Evolutionary conservation across 2,888 invertebrate species (phyloP).

Genomic region (Tupiocoris notatus): DNA sequence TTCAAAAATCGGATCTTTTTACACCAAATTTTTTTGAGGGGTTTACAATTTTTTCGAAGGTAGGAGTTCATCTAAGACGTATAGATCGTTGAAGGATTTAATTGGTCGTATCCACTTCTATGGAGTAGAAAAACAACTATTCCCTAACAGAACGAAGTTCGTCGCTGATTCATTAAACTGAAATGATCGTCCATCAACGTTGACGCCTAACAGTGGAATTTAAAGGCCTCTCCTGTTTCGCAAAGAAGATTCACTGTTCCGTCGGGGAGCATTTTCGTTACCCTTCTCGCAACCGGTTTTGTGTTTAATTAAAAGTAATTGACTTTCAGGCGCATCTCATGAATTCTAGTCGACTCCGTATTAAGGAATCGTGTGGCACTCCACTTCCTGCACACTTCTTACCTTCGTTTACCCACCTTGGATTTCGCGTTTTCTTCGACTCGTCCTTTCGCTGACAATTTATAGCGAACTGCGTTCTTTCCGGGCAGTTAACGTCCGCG

Average conservation of each 20-base stretch:
- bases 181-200: not conserved
- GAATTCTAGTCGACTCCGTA: conserved; percentile 23
- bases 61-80: too few relatives aligned
- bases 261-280: not conserved
- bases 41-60: too few relatives aligned
- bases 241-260: not conserved
- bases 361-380: not conserved
- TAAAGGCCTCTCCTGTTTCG: not conserved
- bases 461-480: not conserved
- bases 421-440: not conserved
- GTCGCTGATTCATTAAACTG: not conserved
- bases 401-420: not conserved
- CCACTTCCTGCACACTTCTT: not conserved
- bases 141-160: too few relatives aligned
- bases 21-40: too few relatives aligned
- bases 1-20: too few relatives aligned
- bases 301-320: conserved; percentile 39
- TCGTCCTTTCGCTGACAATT: not conserved
- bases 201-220: not conserved
- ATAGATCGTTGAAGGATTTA: too few relatives aligned
- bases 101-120: too few relatives aligned
- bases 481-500: not conserved
- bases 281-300: conserved; percentile 3
- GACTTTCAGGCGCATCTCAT: conserved; percentile 30
- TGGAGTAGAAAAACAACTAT: too few relatives aligned